phyloP scores from a whole-genome alignment of 2,888 invertebrate genomes.

The Dynastes hyllus region DNA sequence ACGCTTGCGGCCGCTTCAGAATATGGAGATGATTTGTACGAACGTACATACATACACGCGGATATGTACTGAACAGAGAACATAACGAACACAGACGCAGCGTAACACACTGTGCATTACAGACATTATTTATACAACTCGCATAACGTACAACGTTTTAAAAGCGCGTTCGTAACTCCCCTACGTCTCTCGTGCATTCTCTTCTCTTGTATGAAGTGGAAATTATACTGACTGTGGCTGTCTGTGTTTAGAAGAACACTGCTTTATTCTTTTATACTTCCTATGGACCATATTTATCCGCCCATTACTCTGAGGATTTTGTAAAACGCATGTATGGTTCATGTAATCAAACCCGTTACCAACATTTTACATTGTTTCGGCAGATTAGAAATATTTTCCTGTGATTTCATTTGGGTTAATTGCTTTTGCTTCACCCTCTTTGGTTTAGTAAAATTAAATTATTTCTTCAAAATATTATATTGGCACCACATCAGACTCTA shows the following conservation, averaged over 20 bases:
- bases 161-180: conserved; percentile 45
- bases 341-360: not conserved
- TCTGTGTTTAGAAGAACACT: conserved; percentile 28
- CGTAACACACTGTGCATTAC: conserved; percentile 37
- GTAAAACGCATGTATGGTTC: not conserved
- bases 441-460: no score
- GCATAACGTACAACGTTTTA: conserved; percentile 45
- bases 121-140: conserved; percentile 51
- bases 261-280: conserved; percentile 30
- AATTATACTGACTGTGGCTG: conserved; percentile 42
- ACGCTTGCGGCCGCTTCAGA: conserved; percentile 59
- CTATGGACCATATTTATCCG: conserved; percentile 3
- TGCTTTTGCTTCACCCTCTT: no score
- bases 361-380: no score
- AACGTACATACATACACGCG: conserved; percentile 12
- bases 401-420: no score
- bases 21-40: conserved; percentile 58
- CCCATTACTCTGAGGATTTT: conserved; percentile 12
- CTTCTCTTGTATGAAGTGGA: conserved; percentile 39
- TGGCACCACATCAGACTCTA: no score
- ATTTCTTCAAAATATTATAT: no score
- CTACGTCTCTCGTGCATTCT: conserved; percentile 32
- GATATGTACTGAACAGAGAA: not conserved
- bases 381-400: no score
- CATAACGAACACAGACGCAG: conserved; percentile 5